Evolutionary conservation across 2,888 invertebrate species (phyloP), one percentile per base, ranked within the genome.

Genomic region (Euphydryas editha): DNA sequence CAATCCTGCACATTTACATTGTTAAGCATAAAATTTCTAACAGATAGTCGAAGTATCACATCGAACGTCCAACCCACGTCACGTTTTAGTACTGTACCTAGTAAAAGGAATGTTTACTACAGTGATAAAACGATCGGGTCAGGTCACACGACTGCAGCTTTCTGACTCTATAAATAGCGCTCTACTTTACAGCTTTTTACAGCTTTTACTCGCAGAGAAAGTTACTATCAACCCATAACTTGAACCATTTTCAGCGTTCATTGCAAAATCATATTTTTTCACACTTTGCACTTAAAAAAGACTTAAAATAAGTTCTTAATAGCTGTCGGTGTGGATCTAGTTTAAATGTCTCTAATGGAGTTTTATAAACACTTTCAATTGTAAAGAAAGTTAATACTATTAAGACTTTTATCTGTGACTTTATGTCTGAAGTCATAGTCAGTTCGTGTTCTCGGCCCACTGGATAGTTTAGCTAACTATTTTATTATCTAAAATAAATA

Each of bases 171-270:
- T n/a, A 44, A 44, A 44, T n/a, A 44, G n/a, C 49, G 49, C 7
- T 49, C 13, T 49, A 24, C 21, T 49, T 49, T 15, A 51, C 49
- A 21, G 24, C 49, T 51, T 51, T 49, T 49, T 15, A 51, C 49
- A 21, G 24, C 49, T 51, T 47, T 47, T 49, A 49, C 49, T 51
- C n/a, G n/a, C 21, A 51, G n/a, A 51, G 24, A 51, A 20, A 51
- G 24, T 51, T n/a, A 51, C 49, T 24, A 20, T 21, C 49, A 51
- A 24, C 21, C 49, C 2, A 8, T 24, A 15, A 51, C 7, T 7
- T 24, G 6, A 51, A 51, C 49, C 13, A 49, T 51, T n/a, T 51
- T 7, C 21, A 20, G 8, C 47, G 21, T n/a, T 51, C 21, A 24
- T 51, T 15, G 21, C 49, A 6, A 6, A 11, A 51, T 7, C 24